phyloP scores from a whole-genome alignment of 1,140 invertebrate genomes.

The Brachionus rotundiformis region DNA sequence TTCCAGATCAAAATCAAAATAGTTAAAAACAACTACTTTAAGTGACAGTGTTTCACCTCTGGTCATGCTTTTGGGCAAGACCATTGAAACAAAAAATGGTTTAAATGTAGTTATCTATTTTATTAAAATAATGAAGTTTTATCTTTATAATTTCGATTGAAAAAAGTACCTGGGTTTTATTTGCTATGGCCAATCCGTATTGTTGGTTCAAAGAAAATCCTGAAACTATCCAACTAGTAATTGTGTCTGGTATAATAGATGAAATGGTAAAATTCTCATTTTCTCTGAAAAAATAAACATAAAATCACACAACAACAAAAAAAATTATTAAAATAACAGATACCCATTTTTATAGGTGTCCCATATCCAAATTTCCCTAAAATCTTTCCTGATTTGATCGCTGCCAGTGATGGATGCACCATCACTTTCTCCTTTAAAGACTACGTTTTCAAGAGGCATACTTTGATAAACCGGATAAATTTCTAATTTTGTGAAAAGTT shows the following conservation, averaged over 20 bases:
- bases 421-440: neutral
- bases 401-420: neutral
- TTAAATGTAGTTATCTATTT: conserved; percentile 82
- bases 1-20: conserved; percentile 60
- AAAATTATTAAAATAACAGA: too few relatives aligned
- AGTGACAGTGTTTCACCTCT: conserved; percentile 85
- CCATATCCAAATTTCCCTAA: conserved; percentile 49
- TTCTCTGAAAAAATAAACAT: too few relatives aligned
- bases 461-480: neutral
- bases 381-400: conserved; percentile 14
- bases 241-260: conserved; percentile 76
- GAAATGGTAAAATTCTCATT: conserved; percentile 5
- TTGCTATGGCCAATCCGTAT: conserved; percentile 78
- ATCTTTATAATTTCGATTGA: too few relatives aligned
- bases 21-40: conserved; percentile 88
- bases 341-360: neutral
- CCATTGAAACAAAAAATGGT: conserved; percentile 81
- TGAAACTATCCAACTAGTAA: conserved; percentile 87
- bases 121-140: too few relatives aligned
- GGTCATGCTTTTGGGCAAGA: conserved; percentile 84
- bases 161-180: conserved; percentile 69
- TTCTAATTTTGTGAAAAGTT: too few relatives aligned
- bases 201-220: conserved; percentile 85
- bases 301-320: too few relatives aligned
- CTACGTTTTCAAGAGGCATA: neutral